A percentile compares a stretch with the other conserved stretches of the same genome.
These are phyloP conservation scores for Lepus europaeus DNA, from an alignment of 2,113 vertebrate genomes.

Conservation along the genomic window DNA sequence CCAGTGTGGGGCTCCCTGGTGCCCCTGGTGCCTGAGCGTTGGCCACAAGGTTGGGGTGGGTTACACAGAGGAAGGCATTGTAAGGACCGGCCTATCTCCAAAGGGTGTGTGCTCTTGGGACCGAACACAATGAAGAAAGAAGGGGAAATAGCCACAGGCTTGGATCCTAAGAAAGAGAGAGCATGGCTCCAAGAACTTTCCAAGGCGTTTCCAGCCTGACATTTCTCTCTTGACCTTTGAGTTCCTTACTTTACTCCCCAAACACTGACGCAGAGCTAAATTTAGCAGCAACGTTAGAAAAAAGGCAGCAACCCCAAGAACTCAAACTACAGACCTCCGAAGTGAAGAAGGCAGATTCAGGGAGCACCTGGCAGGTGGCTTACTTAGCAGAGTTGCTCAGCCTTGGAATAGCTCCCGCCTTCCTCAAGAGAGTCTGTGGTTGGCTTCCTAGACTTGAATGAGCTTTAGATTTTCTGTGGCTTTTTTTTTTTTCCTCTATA, in stretches of 20 bases:
- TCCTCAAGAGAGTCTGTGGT: fast-evolving
- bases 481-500: neutral
- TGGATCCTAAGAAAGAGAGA: neutral
- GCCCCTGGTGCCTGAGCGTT: neutral
- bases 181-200: conserved; percentile 49
- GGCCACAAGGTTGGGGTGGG: neutral
- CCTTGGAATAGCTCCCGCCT: neutral
- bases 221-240: conserved; percentile 75
- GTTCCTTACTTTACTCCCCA: conserved; percentile 42
- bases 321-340: neutral
- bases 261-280: conserved; percentile 31
- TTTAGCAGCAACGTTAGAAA: conserved; percentile 51
- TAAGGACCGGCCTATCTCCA: neutral
- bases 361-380: neutral
- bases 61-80: conserved; percentile 65
- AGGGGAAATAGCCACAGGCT: conserved; percentile 65
- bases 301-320: neutral
- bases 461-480: neutral
- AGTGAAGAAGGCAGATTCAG: neutral
- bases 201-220: conserved; percentile 75
- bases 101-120: neutral
- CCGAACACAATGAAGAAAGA: conserved; percentile 67
- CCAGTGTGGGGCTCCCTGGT: neutral
- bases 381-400: neutral
- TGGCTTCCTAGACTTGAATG: neutral